Evolutionary conservation across 2,888 invertebrate species (phyloP).

Genomic region (Xanthorhoe spadicearia): DNA sequence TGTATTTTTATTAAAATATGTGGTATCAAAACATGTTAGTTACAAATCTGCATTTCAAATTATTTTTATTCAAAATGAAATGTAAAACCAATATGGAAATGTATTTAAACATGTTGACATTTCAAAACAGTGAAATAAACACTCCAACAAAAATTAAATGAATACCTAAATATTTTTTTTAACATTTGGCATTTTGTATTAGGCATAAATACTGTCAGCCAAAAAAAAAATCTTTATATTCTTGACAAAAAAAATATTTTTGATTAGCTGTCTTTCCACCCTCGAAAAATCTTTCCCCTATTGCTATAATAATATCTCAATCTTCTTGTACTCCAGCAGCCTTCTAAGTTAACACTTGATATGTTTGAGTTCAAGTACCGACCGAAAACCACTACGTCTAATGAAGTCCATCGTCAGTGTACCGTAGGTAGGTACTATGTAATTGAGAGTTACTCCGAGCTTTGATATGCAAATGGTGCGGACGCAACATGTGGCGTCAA

Average conservation of each 20-base stretch:
- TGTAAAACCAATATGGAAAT: background rate
- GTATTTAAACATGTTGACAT: background rate
- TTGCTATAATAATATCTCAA: no score
- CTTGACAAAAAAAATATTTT: no score
- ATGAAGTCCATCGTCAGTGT: slow-evolving; percentile 21
- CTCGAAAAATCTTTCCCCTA: no score
- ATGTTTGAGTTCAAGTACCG: background rate
- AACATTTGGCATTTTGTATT: no score
- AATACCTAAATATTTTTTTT: background rate
- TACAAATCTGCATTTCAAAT: background rate
- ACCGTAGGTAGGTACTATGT: slow-evolving; percentile 42
- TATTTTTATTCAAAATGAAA: background rate
- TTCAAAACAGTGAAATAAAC: background rate
- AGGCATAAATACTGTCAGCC: no score
- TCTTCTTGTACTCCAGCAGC: background rate
- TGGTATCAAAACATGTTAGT: background rate
- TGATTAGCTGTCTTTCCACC: no score
- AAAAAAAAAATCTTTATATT: no score
- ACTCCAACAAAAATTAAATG: background rate
- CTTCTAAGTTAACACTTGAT: background rate
- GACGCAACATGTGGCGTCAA: slow-evolving; percentile 68
- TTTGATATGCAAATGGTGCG: slow-evolving; percentile 79
- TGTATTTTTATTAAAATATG: background rate
- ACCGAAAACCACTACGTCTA: slow-evolving; percentile 7
- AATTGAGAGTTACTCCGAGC: slow-evolving; percentile 72